Percentiles rank a stretch among this genome's conserved stretches.
These are phyloP conservation scores for Drosophila rhopaloa DNA, from an alignment of 1,140 invertebrate genomes.

Conservation along the genomic window DNA sequence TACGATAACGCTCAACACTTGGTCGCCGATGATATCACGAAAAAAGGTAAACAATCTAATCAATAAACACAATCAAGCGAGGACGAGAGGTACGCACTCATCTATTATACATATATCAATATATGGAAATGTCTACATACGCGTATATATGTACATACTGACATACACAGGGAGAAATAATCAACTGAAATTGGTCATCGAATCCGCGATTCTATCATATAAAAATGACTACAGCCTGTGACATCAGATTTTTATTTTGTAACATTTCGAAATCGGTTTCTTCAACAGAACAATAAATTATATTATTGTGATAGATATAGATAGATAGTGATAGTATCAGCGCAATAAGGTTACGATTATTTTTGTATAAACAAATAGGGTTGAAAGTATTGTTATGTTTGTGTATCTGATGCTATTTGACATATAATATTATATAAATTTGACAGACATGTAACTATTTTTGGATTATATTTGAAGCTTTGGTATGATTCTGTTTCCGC, in stretches of 20 bases:
- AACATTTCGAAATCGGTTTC: not conserved
- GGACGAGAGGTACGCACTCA: slow-evolving; percentile 63
- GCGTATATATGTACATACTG: slow-evolving; percentile 12
- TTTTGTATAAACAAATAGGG: not conserved
- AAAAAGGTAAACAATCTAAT: slow-evolving; percentile 82
- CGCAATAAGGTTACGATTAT: not conserved
- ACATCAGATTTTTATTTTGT: slow-evolving; percentile 16
- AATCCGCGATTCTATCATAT: not conserved
- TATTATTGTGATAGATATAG: not conserved
- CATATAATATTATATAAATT: too few species aligned
- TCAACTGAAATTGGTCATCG: not conserved
- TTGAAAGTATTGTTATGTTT: too few species aligned
- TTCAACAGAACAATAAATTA: not conserved
- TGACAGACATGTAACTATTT: too few species aligned
- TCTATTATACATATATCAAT: slow-evolving; percentile 20
- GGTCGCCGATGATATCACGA: slow-evolving; percentile 73
- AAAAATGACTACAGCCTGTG: not conserved
- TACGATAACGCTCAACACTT: slow-evolving; percentile 67
- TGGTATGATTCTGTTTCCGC: too few species aligned
- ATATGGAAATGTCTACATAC: slow-evolving; percentile 18
- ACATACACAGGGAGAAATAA: slow-evolving; percentile 13
- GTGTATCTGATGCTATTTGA: too few species aligned
- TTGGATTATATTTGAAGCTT: too few species aligned
- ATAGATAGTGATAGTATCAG: not conserved
- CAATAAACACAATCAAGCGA: slow-evolving; percentile 78